Conservation (phyloP, 1,140 invertebrate genomes). For the Onthophagus taurus region DNA sequence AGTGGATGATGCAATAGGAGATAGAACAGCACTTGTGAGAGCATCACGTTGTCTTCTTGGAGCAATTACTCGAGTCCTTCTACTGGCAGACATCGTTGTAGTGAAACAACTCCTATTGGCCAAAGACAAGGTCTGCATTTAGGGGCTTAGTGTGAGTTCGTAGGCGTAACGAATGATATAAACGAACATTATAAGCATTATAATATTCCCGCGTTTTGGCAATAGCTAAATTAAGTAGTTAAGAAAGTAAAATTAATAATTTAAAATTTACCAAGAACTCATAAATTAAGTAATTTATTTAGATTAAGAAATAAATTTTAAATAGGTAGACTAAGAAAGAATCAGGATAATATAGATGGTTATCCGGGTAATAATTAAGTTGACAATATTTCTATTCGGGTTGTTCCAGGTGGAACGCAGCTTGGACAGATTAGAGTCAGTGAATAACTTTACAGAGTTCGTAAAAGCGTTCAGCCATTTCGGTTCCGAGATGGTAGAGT, state of each 20-base stretch:
- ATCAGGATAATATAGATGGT: background rate
- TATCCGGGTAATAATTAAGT: background rate
- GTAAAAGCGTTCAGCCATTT: conserved; percentile 98
- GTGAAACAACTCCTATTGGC: conserved; percentile 92
- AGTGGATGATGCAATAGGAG: conserved; percentile 54
- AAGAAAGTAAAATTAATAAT: too few relatives aligned
- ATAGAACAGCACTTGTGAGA: conserved; percentile 71
- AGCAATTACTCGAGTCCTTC: conserved; percentile 91
- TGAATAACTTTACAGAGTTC: conserved; percentile 97
- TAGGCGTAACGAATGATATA: too few relatives aligned
- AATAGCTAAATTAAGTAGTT: too few relatives aligned
- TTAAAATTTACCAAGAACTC: too few relatives aligned
- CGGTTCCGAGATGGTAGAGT: conserved; percentile 95
- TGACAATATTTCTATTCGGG: background rate
- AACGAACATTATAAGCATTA: too few relatives aligned
- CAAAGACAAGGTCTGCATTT: conserved; percentile 92
- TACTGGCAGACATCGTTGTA: conserved; percentile 96
- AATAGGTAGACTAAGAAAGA: too few relatives aligned
- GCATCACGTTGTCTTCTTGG: conserved; percentile 88
- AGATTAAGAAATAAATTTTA: too few relatives aligned
- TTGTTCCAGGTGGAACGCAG: conserved; percentile 60
- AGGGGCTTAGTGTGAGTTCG: too few relatives aligned
- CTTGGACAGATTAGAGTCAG: conserved; percentile 80
- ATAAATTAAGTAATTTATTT: too few relatives aligned
- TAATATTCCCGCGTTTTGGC: too few relatives aligned